phyloP scores from a whole-genome alignment of 2,888 invertebrate species.

The Arge pagana region DNA sequence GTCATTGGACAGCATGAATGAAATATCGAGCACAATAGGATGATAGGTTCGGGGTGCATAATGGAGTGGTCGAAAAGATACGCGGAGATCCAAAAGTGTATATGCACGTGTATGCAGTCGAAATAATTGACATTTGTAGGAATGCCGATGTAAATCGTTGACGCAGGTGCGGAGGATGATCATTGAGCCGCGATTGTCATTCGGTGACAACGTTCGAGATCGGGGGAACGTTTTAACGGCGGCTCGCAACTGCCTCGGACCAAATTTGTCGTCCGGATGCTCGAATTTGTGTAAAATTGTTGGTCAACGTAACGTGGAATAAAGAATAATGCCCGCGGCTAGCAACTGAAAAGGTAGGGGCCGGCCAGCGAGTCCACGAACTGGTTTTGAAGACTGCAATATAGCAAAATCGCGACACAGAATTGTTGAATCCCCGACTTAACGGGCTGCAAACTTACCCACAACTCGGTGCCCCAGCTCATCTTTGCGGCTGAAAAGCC shows the following conservation, averaged over 20 bases:
- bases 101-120: background rate
- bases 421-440: constrained; percentile 18
- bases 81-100: background rate
- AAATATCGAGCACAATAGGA: background rate
- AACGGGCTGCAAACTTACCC: constrained; percentile 51
- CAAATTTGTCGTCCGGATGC: constrained; percentile 11
- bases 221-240: background rate
- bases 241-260: constrained; percentile 4
- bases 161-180: background rate
- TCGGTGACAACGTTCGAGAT: constrained; percentile 6
- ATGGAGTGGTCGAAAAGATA: background rate
- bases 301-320: constrained; percentile 7
- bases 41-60: background rate
- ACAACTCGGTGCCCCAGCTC: constrained; percentile 61
- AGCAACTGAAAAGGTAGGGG: constrained; percentile 48
- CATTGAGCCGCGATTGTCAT: constrained; percentile 5
- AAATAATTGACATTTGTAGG: background rate
- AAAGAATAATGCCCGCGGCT: constrained; percentile 47
- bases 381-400: constrained; percentile 42
- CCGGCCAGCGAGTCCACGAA: constrained; percentile 39
- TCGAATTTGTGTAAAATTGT: constrained; percentile 13
- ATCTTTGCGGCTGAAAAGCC: constrained; percentile 49
- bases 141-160: background rate
- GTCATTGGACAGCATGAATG: constrained; percentile 19
- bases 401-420: constrained; percentile 22